A percentile compares a stretch with the other conserved stretches of the same genome.
Evolutionary conservation across 2,797 vertebrate species (phyloP).

Genomic region (Catamblyrhynchus diadema): DNA sequence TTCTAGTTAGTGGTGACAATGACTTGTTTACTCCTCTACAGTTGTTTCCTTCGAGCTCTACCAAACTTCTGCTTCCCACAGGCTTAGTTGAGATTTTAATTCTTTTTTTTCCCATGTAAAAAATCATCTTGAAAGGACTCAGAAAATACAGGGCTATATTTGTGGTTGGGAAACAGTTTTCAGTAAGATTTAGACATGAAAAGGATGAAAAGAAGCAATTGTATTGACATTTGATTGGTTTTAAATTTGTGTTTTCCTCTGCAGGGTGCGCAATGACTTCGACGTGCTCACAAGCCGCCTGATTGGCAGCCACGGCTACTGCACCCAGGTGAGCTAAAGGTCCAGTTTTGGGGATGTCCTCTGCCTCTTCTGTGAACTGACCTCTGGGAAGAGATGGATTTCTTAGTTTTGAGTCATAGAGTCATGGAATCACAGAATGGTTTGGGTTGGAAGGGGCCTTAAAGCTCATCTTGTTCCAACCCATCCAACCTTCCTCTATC

Average conservation of each 20-base stretch:
- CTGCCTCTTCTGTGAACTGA: neutral
- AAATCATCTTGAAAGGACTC: neutral
- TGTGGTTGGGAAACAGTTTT: neutral
- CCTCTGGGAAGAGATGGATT: neutral
- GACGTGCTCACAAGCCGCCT: conserved; percentile 84
- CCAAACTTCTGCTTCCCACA: neutral
- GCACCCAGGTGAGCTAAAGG: conserved; percentile 85
- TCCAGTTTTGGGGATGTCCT: fast-evolving
- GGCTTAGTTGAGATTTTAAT: neutral
- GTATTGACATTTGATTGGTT: neutral
- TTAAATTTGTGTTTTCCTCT: neutral
- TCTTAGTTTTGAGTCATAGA: neutral
- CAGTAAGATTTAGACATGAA: fast-evolving
- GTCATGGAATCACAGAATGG: neutral
- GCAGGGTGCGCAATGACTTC: conserved; percentile 87
- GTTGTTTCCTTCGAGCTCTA: neutral
- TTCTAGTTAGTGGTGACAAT: neutral
- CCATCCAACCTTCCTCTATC: fast-evolving
- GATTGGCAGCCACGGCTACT: conserved; percentile 93
- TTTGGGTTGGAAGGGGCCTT: neutral
- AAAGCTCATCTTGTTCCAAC: neutral
- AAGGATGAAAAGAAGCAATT: neutral
- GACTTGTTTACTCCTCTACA: neutral
- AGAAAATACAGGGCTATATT: fast-evolving
- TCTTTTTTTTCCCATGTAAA: neutral